These are phyloP conservation scores for Aurelia aurita complex sp. Pacific DNA, from an alignment of 30 jellyfish, hydroid and myxozoan genomes.

Conservation along the genomic window DNA sequence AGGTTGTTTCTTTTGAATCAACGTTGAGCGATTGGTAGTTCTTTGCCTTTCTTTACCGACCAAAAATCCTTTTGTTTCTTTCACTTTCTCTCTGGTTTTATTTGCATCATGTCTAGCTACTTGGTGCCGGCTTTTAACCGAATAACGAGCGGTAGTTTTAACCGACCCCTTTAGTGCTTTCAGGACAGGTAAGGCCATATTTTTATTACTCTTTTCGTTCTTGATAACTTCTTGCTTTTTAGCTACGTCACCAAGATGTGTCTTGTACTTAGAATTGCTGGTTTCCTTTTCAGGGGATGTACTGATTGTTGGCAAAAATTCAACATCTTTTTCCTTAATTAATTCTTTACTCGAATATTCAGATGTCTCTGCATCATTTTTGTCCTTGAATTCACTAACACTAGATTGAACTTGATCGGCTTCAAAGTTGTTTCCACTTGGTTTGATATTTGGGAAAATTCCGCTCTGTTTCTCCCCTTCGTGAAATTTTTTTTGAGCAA, in stretches of 20 bases:
- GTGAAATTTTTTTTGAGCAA: no score
- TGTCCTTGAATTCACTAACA: no score
- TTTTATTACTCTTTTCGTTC: not conserved
- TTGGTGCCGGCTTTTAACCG: conserved; percentile 35
- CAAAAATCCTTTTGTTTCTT: not conserved
- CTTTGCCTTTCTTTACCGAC: conserved; percentile 12
- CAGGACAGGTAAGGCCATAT: conserved; percentile 7
- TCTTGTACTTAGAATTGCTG: no score
- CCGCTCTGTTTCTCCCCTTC: no score
- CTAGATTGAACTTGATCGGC: no score
- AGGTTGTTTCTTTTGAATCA: not conserved
- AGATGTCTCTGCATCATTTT: not conserved
- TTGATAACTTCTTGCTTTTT: not conserved
- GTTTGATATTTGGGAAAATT: no score
- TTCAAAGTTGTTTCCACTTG: no score
- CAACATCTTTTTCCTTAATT: not conserved
- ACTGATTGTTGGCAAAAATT: not conserved
- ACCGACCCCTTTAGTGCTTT: not conserved
- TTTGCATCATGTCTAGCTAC: not conserved
- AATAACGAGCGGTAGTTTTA: conserved; percentile 38
- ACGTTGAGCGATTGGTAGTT: not conserved
- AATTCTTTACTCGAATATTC: not conserved
- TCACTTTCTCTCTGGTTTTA: not conserved
- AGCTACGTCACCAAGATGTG: no score
- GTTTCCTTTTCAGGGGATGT: not conserved